phyloP scores from a whole-genome alignment of 2,797 vertebrate species.

The Cyprinodon diabolis region DNA sequence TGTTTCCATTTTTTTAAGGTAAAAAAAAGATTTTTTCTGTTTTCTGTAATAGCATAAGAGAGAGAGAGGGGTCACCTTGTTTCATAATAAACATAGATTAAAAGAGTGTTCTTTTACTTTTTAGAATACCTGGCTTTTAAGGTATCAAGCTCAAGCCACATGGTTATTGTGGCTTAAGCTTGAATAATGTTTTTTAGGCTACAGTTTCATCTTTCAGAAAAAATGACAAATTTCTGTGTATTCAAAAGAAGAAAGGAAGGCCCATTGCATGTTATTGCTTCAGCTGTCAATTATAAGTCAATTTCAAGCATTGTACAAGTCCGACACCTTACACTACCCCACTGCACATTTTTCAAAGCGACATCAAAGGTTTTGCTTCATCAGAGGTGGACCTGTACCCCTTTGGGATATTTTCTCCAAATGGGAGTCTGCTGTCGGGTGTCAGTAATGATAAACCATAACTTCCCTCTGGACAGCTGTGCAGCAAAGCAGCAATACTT shows the following conservation, averaged over 20 bases:
- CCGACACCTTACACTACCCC: constrained; percentile 14
- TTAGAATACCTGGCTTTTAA: too few species aligned
- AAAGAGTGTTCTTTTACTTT: too few species aligned
- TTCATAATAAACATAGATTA: too few species aligned
- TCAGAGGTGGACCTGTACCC: constrained; percentile 21
- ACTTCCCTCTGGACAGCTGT: constrained; percentile 47
- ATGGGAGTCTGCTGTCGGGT: constrained; percentile 37
- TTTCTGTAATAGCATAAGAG: too few species aligned
- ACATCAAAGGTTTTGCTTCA: constrained; percentile 38
- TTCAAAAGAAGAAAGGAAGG: background rate
- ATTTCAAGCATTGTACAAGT: constrained; percentile 18
- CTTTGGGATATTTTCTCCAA: constrained; percentile 44
- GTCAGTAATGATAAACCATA: constrained; percentile 57
- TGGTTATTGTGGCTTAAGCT: too few species aligned
- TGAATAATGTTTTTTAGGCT: background rate
- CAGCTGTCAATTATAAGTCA: constrained; percentile 18
- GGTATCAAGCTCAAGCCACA: too few species aligned
- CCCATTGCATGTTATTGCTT: constrained; percentile 31
- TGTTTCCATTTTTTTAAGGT: too few species aligned
- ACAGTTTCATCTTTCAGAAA: background rate
- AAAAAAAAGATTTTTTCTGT: too few species aligned
- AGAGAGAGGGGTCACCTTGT: too few species aligned
- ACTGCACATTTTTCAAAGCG: constrained; percentile 17
- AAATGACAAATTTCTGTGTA: background rate
- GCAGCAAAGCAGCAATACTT: constrained; percentile 55